These are phyloP conservation scores for Genyomyrus donnyi DNA, from an alignment of 2,113 vertebrate species.

Conservation along the genomic window DNA sequence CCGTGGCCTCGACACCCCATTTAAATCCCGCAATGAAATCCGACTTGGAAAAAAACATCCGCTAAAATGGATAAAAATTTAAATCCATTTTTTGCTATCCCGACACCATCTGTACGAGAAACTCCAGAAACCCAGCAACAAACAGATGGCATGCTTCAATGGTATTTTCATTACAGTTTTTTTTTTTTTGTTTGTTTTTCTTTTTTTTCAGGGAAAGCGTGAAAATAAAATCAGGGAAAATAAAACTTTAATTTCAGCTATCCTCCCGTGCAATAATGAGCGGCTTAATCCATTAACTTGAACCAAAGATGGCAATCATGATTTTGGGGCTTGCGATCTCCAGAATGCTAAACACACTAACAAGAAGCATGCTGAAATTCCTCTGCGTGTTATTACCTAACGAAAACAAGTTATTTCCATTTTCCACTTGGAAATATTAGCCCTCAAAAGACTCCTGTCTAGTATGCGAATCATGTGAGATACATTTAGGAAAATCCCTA, in stretches of 20 bases:
- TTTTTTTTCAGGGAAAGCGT: neutral
- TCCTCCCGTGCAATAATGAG: neutral
- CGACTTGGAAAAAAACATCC: neutral
- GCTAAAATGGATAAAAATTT: neutral
- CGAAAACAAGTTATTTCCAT: neutral
- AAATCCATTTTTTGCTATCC: neutral
- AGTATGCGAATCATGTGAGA: neutral
- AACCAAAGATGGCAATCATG: neutral
- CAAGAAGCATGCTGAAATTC: neutral
- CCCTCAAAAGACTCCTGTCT: neutral
- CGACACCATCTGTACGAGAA: neutral
- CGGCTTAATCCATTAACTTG: neutral
- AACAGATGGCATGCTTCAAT: neutral
- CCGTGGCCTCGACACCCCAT: neutral
- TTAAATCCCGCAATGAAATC: neutral
- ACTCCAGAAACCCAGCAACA: neutral
- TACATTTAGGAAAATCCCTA: neutral
- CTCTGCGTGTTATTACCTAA: neutral
- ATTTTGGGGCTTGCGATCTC: neutral
- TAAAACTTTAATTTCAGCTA: neutral
- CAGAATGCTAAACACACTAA: neutral
- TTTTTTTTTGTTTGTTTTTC: neutral
- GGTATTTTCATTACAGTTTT: neutral
- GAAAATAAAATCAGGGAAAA: neutral
- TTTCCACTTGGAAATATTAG: neutral